These are phyloP conservation scores for Drymodes brunneopygia DNA, from an alignment of 2,113 vertebrate genomes.

Conservation along the genomic window DNA sequence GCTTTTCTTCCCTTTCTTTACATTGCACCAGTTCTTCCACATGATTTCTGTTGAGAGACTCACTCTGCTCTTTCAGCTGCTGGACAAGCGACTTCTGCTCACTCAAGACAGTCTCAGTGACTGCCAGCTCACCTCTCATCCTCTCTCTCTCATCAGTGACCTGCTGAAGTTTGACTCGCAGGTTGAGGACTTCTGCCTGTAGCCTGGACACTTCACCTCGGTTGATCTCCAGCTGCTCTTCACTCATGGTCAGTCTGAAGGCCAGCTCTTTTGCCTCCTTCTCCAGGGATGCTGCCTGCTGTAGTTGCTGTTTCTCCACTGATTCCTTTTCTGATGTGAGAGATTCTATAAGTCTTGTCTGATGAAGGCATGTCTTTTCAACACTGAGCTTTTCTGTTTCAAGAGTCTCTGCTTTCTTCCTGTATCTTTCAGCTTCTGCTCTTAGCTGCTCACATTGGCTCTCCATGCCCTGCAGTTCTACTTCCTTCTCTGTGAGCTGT, in stretches of 20 bases:
- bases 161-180: constrained; percentile 75
- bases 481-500: constrained; percentile 72
- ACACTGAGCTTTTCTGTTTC: constrained; percentile 67
- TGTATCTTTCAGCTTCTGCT: constrained; percentile 59
- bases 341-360: constrained; percentile 53
- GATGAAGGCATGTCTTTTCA: constrained; percentile 68
- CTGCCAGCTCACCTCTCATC: constrained; percentile 75
- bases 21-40: constrained; percentile 81
- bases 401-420: constrained; percentile 44
- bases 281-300: constrained; percentile 40
- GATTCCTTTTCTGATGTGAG: constrained; percentile 64
- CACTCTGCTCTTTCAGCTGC: constrained; percentile 84
- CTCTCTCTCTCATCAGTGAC: constrained; percentile 73
- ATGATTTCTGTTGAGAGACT: constrained; percentile 81
- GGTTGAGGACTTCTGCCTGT: constrained; percentile 72
- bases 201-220: constrained; percentile 75
- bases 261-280: constrained; percentile 61
- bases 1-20: constrained; percentile 73
- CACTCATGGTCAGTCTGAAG: constrained; percentile 69
- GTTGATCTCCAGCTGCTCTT: constrained; percentile 79
- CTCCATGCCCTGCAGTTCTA: constrained; percentile 64
- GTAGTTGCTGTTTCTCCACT: constrained; percentile 66
- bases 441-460: constrained; percentile 64
- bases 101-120: constrained; percentile 67
- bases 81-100: constrained; percentile 78